Evolutionary conservation across 2,797 vertebrate species (phyloP).

Genomic region (Natrix natrix): DNA sequence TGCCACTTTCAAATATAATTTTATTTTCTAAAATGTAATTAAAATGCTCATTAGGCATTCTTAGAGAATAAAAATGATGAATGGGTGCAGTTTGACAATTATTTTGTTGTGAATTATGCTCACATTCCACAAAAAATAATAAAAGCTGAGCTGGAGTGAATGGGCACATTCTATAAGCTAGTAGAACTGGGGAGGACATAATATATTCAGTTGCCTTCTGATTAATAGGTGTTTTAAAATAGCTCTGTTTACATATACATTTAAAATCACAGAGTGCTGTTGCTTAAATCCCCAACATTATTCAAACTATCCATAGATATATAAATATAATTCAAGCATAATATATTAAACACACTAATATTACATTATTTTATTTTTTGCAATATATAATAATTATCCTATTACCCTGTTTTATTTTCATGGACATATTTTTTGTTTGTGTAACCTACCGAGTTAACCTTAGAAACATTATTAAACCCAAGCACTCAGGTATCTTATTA

Average conservation of each 20-base stretch:
- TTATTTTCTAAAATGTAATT: background rate
- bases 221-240: background rate
- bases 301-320: background rate
- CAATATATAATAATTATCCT: background rate
- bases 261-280: background rate
- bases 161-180: background rate
- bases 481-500: background rate
- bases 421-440: background rate
- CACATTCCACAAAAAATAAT: background rate
- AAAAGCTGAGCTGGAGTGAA: background rate
- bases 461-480: background rate
- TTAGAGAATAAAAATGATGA: background rate
- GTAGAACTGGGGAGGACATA: background rate
- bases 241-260: background rate
- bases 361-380: background rate
- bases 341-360: background rate
- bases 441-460: background rate
- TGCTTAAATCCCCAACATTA: slow-evolving; percentile 4
- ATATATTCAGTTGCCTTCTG: background rate
- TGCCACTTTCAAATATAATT: background rate
- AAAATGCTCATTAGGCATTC: background rate
- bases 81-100: background rate
- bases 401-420: background rate
- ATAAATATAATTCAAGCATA: background rate
- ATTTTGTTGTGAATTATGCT: background rate